Evolutionary conservation across 2,888 invertebrate genomes (phyloP).

Genomic region (Tachina fera): DNA sequence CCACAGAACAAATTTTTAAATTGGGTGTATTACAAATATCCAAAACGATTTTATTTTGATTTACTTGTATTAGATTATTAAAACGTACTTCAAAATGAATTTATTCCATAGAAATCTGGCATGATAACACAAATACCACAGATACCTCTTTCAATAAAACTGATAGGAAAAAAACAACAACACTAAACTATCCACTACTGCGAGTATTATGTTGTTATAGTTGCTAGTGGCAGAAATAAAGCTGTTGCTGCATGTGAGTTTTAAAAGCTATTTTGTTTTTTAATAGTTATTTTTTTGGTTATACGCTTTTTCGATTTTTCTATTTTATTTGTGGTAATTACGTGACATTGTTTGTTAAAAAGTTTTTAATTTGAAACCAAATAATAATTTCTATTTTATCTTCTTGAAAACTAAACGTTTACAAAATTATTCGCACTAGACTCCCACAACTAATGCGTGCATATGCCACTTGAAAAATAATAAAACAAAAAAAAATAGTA

Average conservation of each 20-base stretch:
- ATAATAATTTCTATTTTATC: conserved; percentile 62
- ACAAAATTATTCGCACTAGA: conserved; percentile 44
- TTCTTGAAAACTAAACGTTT: conserved; percentile 47
- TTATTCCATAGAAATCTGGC: neutral
- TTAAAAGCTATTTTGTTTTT: conserved; percentile 31
- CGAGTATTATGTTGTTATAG: neutral
- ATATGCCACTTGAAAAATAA: conserved; percentile 8
- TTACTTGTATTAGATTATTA: no score
- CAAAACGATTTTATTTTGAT: neutral
- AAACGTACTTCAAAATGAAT: neutral
- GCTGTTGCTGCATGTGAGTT: conserved; percentile 49
- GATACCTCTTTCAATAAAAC: conserved; percentile 26
- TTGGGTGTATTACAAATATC: no score
- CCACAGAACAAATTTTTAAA: no score
- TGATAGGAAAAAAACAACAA: neutral
- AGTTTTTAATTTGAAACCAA: conserved; percentile 59
- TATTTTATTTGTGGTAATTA: conserved; percentile 66
- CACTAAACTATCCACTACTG: neutral
- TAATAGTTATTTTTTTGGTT: conserved; percentile 2
- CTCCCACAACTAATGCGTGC: conserved; percentile 31
- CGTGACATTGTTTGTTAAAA: conserved; percentile 70
- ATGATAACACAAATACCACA: conserved; percentile 28
- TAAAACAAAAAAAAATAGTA: neutral
- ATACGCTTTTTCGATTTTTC: conserved; percentile 30
- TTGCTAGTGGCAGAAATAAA: conserved; percentile 23